Evolutionary conservation across 2,797 vertebrate species (phyloP).

Genomic region (Microcaecilia unicolor): DNA sequence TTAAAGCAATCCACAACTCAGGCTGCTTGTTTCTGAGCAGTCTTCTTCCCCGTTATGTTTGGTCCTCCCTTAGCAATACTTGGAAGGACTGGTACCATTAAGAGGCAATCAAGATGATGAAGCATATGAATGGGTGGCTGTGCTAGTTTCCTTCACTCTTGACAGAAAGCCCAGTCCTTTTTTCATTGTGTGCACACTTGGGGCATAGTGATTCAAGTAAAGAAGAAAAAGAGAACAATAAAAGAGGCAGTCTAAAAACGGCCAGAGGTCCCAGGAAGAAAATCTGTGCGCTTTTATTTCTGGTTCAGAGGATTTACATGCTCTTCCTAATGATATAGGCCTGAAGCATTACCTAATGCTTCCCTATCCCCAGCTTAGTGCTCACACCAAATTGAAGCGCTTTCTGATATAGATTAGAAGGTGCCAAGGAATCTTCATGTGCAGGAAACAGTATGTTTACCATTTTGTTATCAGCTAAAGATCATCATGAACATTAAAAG

Average conservation of each 20-base stretch:
- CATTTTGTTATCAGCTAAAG: constrained; percentile 37
- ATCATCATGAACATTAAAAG: constrained; percentile 39
- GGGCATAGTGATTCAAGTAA: neutral
- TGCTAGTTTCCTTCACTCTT: constrained; percentile 3
- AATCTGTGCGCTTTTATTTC: constrained; percentile 61
- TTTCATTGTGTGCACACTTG: neutral
- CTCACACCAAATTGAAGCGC: constrained; percentile 82
- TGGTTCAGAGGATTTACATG: constrained; percentile 77
- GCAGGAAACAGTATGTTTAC: constrained; percentile 44
- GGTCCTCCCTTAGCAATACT: neutral
- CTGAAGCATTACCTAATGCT: constrained; percentile 49
- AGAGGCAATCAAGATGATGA: neutral
- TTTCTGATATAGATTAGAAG: constrained; percentile 58
- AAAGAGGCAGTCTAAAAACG: constrained; percentile 9
- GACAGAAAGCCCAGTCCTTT: constrained; percentile 6
- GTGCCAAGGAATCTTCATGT: constrained; percentile 56
- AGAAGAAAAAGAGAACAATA: constrained; percentile 6
- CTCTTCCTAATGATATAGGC: constrained; percentile 63
- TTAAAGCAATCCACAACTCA: neutral
- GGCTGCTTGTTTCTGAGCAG: neutral
- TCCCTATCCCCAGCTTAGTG: constrained; percentile 70
- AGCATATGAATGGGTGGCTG: neutral
- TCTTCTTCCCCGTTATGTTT: neutral
- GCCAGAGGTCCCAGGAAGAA: constrained; percentile 42
- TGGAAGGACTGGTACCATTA: neutral